Conservation (phyloP, 1,140 invertebrate species). For the Drosophila setifemur region DNA sequence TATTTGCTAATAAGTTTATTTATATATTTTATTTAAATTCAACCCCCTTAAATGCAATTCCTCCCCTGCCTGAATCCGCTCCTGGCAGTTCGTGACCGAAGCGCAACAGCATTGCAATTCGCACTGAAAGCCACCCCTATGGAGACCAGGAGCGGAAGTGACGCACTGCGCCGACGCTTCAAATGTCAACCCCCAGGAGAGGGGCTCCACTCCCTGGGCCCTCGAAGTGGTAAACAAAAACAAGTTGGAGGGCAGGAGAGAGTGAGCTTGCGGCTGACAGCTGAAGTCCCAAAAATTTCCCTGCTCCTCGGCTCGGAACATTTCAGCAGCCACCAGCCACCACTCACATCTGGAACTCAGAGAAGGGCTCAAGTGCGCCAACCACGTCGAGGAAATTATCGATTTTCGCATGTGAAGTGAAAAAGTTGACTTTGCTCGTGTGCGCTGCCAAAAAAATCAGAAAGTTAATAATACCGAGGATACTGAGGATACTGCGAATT, state of each 20-base stretch:
- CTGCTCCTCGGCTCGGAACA: constrained; percentile 43
- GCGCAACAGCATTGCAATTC: constrained; percentile 62
- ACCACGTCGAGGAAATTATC: constrained; percentile 77
- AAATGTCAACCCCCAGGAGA: constrained; percentile 49
- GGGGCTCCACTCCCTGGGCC: neutral
- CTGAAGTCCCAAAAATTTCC: constrained; percentile 52
- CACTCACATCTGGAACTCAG: constrained; percentile 59
- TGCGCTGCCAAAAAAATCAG: neutral
- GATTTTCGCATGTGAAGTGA: constrained; percentile 71
- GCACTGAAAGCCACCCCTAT: constrained; percentile 31
- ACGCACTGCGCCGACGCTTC: constrained; percentile 48
- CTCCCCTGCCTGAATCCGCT: constrained; percentile 3
- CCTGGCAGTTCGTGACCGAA: constrained; percentile 15
- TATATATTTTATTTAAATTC: no score
- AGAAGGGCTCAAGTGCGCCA: constrained; percentile 45
- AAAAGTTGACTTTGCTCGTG: constrained; percentile 40
- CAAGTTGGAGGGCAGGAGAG: constrained; percentile 49
- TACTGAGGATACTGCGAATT: neutral
- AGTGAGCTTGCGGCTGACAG: constrained; percentile 49
- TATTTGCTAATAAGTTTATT: no score
- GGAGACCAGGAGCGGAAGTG: constrained; percentile 3
- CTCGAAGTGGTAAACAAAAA: constrained; percentile 75
- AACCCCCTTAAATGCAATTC: neutral
- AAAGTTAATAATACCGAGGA: neutral
- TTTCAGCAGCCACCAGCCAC: constrained; percentile 13